A percentile compares a stretch with the other conserved stretches of the same genome.
Conservation (phyloP, 35 echinoderm and acorn worm genomes). For the Nesometra sesokonis region DNA sequence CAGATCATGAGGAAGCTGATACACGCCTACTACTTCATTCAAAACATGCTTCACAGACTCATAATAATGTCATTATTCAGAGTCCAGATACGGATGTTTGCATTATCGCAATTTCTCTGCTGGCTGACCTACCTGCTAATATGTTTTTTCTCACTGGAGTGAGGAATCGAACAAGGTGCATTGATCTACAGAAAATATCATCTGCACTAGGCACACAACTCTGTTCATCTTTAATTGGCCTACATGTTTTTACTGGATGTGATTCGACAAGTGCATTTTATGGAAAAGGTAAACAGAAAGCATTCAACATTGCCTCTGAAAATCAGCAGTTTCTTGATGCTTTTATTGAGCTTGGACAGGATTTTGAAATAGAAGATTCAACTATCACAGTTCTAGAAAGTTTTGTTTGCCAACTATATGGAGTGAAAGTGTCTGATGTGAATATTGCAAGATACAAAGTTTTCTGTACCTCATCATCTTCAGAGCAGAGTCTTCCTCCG, state of each 20-base stretch:
- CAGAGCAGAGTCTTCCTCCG: slow-evolving; percentile 16
- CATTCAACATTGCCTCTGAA: not conserved
- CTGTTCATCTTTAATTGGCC: slow-evolving; percentile 1
- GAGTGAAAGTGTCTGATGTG: not conserved
- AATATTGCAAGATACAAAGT: not conserved
- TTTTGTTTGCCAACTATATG: not conserved
- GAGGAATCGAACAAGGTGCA: not conserved
- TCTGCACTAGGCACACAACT: not conserved
- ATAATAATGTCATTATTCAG: not conserved
- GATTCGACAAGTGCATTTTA: slow-evolving; percentile 24
- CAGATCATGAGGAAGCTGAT: slow-evolving; percentile 28
- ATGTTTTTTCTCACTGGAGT: slow-evolving; percentile 19
- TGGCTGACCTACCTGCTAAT: not conserved
- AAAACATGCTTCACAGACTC: slow-evolving; percentile 2
- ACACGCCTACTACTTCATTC: slow-evolving; percentile 13
- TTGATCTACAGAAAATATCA: slow-evolving; percentile 9
- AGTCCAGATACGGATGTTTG: slow-evolving; percentile 25
- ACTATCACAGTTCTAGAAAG: not conserved
- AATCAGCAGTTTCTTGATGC: not conserved
- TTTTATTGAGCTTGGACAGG: not conserved
- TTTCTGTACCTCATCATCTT: not conserved
- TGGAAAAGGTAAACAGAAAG: slow-evolving; percentile 18
- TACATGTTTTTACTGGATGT: slow-evolving; percentile 34
- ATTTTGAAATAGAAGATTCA: not conserved
- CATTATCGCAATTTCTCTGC: not conserved